phyloP scores from a whole-genome alignment of 2,113 vertebrate species.

The Tichodroma muraria region DNA sequence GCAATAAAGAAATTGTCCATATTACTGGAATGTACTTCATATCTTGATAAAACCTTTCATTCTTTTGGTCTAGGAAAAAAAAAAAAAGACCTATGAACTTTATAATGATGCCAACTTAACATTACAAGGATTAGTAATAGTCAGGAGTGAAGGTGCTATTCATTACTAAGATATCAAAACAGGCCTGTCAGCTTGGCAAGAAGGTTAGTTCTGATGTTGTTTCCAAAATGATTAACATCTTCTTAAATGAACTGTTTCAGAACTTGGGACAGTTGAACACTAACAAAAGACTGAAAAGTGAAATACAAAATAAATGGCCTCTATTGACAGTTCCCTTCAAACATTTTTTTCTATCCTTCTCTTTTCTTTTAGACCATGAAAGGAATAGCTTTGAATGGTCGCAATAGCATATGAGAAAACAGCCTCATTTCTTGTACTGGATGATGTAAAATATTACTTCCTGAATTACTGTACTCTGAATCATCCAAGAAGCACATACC shows the following conservation, averaged over 20 bases:
- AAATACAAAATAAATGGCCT: background rate
- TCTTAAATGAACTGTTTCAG: conserved; percentile 33
- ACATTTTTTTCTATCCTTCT: background rate
- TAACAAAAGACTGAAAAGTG: background rate
- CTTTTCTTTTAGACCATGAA: conserved; percentile 6
- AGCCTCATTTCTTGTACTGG: background rate
- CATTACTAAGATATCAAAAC: conserved; percentile 21
- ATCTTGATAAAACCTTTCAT: conserved; percentile 37
- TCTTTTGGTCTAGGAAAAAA: conserved; percentile 26
- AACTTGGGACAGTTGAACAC: background rate
- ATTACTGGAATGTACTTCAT: conserved; percentile 6
- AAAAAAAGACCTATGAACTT: background rate
- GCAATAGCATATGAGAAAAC: background rate
- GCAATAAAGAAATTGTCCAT: conserved; percentile 41
- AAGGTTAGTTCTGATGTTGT: background rate
- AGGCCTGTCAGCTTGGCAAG: conserved; percentile 5
- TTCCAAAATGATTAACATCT: conserved; percentile 36
- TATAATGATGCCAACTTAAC: background rate
- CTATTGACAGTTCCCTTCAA: background rate
- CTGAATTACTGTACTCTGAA: conserved; percentile 11
- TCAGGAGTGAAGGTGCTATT: conserved; percentile 24
- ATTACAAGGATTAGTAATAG: background rate
- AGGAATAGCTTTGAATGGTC: conserved; percentile 4
- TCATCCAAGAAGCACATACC: conserved; percentile 17
- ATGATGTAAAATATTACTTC: conserved; percentile 46